Conservation (phyloP, 2,888 invertebrate genomes). For the Eulithis testata region DNA sequence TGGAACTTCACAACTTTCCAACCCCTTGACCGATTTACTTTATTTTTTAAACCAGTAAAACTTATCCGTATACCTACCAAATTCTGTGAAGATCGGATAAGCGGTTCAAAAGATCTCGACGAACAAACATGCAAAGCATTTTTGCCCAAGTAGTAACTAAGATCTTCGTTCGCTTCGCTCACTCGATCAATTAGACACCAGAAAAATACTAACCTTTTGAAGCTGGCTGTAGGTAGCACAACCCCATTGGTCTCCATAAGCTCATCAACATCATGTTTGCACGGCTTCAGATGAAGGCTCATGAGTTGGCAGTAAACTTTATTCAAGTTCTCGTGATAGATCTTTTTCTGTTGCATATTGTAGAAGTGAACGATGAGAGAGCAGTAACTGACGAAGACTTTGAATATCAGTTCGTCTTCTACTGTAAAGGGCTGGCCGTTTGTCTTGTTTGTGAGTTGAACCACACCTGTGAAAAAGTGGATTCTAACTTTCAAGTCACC, state of each 20-base stretch:
- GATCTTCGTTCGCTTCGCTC: too few species aligned
- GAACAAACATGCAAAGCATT: too few species aligned
- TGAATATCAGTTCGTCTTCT: slow-evolving; percentile 82
- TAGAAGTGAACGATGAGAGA: slow-evolving; percentile 84
- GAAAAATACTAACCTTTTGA: slow-evolving; percentile 66
- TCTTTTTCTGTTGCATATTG: slow-evolving; percentile 77
- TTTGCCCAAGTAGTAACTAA: too few species aligned
- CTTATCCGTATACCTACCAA: too few species aligned
- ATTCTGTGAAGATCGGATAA: too few species aligned
- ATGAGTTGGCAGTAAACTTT: slow-evolving; percentile 72
- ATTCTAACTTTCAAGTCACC: neutral
- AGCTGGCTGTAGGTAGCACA: slow-evolving; percentile 69
- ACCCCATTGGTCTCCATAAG: slow-evolving; percentile 69
- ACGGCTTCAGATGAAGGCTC: slow-evolving; percentile 80
- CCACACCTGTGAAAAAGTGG: slow-evolving; percentile 70
- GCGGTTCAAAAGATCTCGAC: too few species aligned
- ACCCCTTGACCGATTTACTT: too few species aligned
- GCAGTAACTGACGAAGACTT: slow-evolving; percentile 84
- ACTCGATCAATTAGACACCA: too few species aligned
- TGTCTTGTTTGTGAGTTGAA: slow-evolving; percentile 84
- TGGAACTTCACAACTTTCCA: too few species aligned
- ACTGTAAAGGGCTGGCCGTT: slow-evolving; percentile 71
- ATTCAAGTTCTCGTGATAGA: slow-evolving; percentile 76
- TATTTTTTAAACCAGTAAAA: too few species aligned
- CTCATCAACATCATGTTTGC: slow-evolving; percentile 77